phyloP scores from a whole-genome alignment of 1,140 invertebrate genomes.

The Macrocentrus cingulum region DNA sequence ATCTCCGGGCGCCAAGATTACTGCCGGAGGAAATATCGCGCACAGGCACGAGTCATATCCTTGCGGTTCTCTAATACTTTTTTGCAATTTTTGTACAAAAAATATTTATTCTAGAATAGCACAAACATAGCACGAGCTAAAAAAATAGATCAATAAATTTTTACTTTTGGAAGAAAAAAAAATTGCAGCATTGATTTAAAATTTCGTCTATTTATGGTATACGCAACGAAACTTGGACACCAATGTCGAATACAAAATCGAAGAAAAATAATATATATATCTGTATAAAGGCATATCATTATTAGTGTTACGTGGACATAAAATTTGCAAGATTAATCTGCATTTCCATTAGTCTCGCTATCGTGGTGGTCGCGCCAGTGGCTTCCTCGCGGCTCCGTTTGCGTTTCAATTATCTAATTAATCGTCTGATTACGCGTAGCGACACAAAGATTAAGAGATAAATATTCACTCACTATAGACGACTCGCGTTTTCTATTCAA shows the following conservation, averaged over 20 bases:
- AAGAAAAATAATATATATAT: not conserved
- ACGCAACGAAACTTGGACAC: too few species aligned
- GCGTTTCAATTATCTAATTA: conserved; percentile 30
- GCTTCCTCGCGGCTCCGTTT: conserved; percentile 9
- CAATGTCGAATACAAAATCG: conserved; percentile 5
- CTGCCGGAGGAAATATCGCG: conserved; percentile 13
- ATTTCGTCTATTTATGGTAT: too few species aligned
- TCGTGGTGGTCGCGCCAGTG: conserved; percentile 21
- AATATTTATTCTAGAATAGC: too few species aligned
- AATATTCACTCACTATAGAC: too few species aligned
- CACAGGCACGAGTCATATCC: conserved; percentile 8
- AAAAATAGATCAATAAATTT: too few species aligned
- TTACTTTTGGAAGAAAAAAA: too few species aligned
- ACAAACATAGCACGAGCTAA: too few species aligned
- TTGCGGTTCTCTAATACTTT: too few species aligned
- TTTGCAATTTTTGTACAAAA: too few species aligned
- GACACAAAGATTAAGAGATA: conserved; percentile 24
- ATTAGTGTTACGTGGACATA: conserved; percentile 32
- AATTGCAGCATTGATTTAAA: too few species aligned
- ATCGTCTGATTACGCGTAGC: conserved; percentile 22
- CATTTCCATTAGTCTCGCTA: conserved; percentile 36
- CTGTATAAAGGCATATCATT: conserved; percentile 34
- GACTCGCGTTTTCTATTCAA: too few species aligned
- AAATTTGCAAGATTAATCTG: conserved; percentile 47
- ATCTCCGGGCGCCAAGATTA: conserved; percentile 30